phyloP scores from a whole-genome alignment of 2,888 invertebrate species.

The Acronicta aceris region DNA sequence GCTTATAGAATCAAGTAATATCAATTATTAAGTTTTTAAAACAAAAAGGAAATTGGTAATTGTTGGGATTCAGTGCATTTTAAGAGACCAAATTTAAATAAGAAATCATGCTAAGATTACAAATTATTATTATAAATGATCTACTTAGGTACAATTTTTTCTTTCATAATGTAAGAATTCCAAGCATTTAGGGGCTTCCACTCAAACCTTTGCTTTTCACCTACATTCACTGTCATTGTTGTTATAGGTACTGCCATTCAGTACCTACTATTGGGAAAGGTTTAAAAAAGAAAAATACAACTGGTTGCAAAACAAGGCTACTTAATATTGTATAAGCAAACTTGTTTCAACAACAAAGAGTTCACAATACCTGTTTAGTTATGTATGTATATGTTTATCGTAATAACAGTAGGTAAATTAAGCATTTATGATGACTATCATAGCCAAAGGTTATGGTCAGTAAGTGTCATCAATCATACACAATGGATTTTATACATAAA shows the following conservation, averaged over 20 bases:
- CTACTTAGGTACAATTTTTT: too few relatives aligned
- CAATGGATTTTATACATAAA: constrained; percentile 27
- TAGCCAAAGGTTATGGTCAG: not conserved
- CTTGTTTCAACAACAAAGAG: constrained; percentile 3
- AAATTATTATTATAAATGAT: too few relatives aligned
- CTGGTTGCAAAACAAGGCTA: constrained; percentile 2
- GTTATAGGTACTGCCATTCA: too few relatives aligned
- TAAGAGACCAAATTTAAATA: too few relatives aligned
- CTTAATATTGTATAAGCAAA: not conserved
- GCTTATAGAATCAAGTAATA: too few relatives aligned
- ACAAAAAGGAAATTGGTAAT: too few relatives aligned
- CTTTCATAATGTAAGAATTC: too few relatives aligned
- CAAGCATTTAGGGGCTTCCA: too few relatives aligned
- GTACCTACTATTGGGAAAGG: not conserved
- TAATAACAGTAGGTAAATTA: not conserved
- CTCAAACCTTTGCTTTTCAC: too few relatives aligned
- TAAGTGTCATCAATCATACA: not conserved
- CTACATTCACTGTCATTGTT: not conserved
- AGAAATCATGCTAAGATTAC: too few relatives aligned
- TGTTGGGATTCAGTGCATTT: too few relatives aligned
- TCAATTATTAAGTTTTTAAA: too few relatives aligned
- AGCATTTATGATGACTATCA: not conserved
- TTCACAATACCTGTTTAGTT: not conserved
- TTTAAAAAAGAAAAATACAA: constrained; percentile 1
- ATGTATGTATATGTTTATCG: not conserved